Evolutionary conservation across 2,113 vertebrate species (phyloP).

Genomic region (Xyrauchen texanus): DNA sequence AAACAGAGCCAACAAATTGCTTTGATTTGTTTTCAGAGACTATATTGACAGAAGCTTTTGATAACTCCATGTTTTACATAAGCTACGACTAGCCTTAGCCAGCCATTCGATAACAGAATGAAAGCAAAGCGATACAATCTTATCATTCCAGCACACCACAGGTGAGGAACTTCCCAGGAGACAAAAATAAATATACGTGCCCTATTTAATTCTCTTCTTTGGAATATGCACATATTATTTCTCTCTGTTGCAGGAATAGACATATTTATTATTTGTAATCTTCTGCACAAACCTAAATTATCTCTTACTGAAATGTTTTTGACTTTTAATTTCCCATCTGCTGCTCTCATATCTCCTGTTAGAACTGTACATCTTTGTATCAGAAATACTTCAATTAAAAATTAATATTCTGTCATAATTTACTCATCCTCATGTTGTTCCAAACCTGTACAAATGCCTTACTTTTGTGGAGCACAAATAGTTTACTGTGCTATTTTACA

Average conservation of each 20-base stretch:
- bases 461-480: too few species aligned
- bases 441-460: too few species aligned
- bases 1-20: constrained; percentile 4
- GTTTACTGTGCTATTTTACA: background rate
- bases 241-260: background rate
- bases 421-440: too few species aligned
- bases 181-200: constrained; percentile 20
- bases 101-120: background rate
- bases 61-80: constrained; percentile 36
- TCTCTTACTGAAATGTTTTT: constrained; percentile 17
- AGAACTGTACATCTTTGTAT: constrained; percentile 5
- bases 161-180: background rate
- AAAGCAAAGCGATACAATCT: constrained; percentile 18
- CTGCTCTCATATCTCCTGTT: background rate
- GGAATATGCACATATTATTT: constrained; percentile 17
- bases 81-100: background rate
- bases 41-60: constrained; percentile 31
- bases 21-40: background rate
- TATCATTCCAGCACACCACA: constrained; percentile 14
- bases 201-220: constrained; percentile 34
- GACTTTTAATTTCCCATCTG: constrained; percentile 13
- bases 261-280: constrained; percentile 6
- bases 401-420: too few species aligned
- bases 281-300: constrained; percentile 28
- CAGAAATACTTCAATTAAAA: background rate